Base-by-base conservation (phyloP, 2,113 vertebrate genomes). In the Sylvietta virens region DNA sequence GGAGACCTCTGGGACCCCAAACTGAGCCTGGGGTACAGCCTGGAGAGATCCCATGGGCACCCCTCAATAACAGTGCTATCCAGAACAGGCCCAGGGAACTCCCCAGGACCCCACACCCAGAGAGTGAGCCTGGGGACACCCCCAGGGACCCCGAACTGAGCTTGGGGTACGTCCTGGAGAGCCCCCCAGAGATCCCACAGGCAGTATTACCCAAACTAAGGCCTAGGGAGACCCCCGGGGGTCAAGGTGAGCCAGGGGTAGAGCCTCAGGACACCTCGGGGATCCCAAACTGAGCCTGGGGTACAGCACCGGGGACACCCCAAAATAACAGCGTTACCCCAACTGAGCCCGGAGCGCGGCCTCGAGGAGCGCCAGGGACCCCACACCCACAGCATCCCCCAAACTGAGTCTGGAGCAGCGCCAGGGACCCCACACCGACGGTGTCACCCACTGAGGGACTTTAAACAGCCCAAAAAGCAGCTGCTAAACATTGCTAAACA, bases 341-440 rank as follows among this genome's bases (percentile, higher is more conserved):
- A 42, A 8, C 1, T 8, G n/a, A 64, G 28, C 15, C 27, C 4
- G 20, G 11, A 30, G 54, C n/a, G 2, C 11, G 42, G 44, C 19
- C 30, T 4, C 6, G 30, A n/a, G 47, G 14, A 11, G 21, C 22
- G 5, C 11, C 15, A 16, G 61, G 31, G 26, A 35, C 27, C 20
- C 19, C 61, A 17, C 3, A 66, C 2, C 24, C 7, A 16, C 42
- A 35, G 44, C 37, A 35, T 1, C 15, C 22, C 58, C n/a, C 30
- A 2, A n/a, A 20, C 19, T 1, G 35, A 48, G 42, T 0, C 11
- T 1, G 50, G 11, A 45, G 22, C 48, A 37, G 9, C 10, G 15
- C 22, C 17, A 6, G 2, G 66, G 14, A 39, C 19, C 35, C 23
- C 44, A 0, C 66, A 1, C 1, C 0, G 7, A 11, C 33, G 2